Percentiles rank a stretch among this genome's conserved stretches.
phyloP scores from a whole-genome alignment of 2,797 vertebrate genomes.

The Gymnopithys bicolor region DNA sequence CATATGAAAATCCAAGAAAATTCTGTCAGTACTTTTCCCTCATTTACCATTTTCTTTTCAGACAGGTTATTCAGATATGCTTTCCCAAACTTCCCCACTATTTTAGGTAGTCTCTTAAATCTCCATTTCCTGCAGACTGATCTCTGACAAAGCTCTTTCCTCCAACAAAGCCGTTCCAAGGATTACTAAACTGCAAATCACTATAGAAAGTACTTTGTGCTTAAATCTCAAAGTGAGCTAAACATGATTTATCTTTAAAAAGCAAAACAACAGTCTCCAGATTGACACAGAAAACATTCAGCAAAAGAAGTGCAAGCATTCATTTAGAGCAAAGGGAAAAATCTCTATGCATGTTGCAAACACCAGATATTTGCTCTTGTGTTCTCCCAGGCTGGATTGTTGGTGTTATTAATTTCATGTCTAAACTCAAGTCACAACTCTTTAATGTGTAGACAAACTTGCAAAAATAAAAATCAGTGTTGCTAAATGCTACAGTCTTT shows the following conservation, averaged over 20 bases:
- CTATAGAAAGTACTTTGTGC: not conserved
- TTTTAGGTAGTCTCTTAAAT: not conserved
- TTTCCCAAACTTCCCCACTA: not conserved
- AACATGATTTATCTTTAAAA: constrained; percentile 12
- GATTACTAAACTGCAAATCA: constrained; percentile 29
- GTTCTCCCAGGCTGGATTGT: not conserved
- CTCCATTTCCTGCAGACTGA: not conserved
- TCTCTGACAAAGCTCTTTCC: constrained; percentile 39
- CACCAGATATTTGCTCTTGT: not conserved
- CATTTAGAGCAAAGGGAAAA: not conserved
- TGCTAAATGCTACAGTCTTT: not conserved
- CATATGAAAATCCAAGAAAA: not conserved
- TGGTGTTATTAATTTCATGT: not conserved
- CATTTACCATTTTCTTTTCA: not conserved
- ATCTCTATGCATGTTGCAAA: not conserved
- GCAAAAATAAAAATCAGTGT: not conserved
- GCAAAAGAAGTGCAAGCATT: not conserved
- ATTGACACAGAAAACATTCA: not conserved
- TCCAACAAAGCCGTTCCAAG: constrained; percentile 25
- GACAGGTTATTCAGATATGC: not conserved
- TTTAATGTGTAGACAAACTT: not conserved
- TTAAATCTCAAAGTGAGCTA: not conserved
- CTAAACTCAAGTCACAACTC: not conserved
- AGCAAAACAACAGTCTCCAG: not conserved
- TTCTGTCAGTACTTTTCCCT: not conserved